Conservation (phyloP, 2,113 vertebrate genomes). For the Brachyistius frenatus region DNA sequence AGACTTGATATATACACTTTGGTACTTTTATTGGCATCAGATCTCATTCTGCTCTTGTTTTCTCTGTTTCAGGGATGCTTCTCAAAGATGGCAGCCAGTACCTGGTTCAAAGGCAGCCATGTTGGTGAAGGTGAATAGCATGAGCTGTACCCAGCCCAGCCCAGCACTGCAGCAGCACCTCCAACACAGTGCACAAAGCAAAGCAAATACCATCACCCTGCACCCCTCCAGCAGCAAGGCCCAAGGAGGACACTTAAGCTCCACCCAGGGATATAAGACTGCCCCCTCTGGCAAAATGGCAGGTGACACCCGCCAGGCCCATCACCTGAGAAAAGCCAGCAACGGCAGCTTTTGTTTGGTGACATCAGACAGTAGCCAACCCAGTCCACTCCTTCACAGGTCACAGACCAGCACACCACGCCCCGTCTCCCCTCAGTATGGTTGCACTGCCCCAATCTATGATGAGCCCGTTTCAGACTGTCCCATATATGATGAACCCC, state of each 20-base stretch:
- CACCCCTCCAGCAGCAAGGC: constrained; percentile 78
- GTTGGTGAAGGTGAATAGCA: constrained; percentile 92
- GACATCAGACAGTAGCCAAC: constrained; percentile 73
- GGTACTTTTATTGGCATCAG: neutral
- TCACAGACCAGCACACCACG: constrained; percentile 83
- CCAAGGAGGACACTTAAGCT: constrained; percentile 71
- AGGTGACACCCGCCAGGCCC: constrained; percentile 81
- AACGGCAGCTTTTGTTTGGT: constrained; percentile 89
- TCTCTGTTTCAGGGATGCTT: constrained; percentile 76
- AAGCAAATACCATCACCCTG: constrained; percentile 69
- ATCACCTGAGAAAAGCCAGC: constrained; percentile 89
- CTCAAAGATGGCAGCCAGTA: constrained; percentile 88
- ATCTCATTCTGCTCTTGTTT: constrained; percentile 24
- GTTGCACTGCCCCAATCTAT: constrained; percentile 86
- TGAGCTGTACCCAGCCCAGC: constrained; percentile 78
- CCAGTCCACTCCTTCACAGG: constrained; percentile 80
- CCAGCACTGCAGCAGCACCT: constrained; percentile 77
- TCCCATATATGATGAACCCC: constrained; percentile 92
- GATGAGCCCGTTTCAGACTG: constrained; percentile 88
- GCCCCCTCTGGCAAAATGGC: constrained; percentile 74
- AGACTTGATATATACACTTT: constrained; percentile 1
- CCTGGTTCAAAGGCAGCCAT: constrained; percentile 90
- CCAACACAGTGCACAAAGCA: constrained; percentile 68
- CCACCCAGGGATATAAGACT: constrained; percentile 79
- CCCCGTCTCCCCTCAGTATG: constrained; percentile 86